A percentile compares a stretch with the other conserved stretches of the same genome.
These are phyloP conservation scores for Hippoglossus stenolepis DNA, from an alignment of 2,113 vertebrate species.

Conservation along the genomic window DNA sequence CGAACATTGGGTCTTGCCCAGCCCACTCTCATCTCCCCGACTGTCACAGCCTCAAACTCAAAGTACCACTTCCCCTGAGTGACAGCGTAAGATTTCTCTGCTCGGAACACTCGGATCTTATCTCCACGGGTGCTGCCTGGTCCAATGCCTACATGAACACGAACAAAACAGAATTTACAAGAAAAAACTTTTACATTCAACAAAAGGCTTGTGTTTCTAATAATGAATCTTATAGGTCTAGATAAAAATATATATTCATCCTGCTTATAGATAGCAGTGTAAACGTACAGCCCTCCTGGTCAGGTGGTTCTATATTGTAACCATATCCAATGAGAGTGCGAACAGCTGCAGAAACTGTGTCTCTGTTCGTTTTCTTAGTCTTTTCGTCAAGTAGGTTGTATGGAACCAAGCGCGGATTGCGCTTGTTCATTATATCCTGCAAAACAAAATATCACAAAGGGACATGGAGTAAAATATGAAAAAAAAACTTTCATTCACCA, in stretches of 20 bases:
- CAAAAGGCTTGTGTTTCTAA: background rate
- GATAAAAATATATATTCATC: background rate
- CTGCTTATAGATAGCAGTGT: background rate
- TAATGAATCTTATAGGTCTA: background rate
- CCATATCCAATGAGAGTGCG: slow-evolving; percentile 92
- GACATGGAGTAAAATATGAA: background rate
- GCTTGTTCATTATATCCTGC: slow-evolving; percentile 90
- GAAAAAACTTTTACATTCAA: background rate
- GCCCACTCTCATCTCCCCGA: slow-evolving; percentile 94
- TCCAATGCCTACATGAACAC: slow-evolving; percentile 73
- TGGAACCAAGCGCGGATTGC: slow-evolving; percentile 92
- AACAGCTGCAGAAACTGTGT: slow-evolving; percentile 91
- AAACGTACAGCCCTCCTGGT: slow-evolving; percentile 90
- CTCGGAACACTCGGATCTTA: slow-evolving; percentile 89
- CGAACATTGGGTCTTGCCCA: slow-evolving; percentile 90
- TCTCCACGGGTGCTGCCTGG: slow-evolving; percentile 75
- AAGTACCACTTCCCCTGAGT: slow-evolving; percentile 94
- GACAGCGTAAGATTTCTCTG: slow-evolving; percentile 88
- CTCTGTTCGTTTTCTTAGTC: slow-evolving; percentile 94
- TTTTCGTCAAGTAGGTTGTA: slow-evolving; percentile 93
- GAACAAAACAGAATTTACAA: slow-evolving; percentile 16
- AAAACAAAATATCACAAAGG: slow-evolving; percentile 18
- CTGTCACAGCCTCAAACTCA: slow-evolving; percentile 91
- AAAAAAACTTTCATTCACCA: background rate
- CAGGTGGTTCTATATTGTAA: slow-evolving; percentile 94